Conservation (phyloP, 2,113 vertebrate species). For the Peucedramus taeniatus region DNA sequence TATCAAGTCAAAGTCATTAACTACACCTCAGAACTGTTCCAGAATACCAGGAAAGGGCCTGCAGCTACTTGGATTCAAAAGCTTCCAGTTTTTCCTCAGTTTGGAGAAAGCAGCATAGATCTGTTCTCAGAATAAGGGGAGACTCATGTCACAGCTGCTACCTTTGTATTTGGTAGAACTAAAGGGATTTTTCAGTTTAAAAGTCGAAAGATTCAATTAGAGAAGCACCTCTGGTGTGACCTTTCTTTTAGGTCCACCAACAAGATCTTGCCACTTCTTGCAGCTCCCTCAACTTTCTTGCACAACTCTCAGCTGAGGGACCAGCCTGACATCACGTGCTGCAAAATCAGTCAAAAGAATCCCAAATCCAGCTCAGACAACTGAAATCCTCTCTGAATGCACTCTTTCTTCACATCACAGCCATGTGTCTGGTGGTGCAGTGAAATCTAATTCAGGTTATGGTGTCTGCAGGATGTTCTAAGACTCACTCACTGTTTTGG, state of each 20-base stretch:
- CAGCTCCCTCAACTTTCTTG: not conserved
- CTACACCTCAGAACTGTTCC: not conserved
- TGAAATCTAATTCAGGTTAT: not conserved
- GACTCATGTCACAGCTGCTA: not conserved
- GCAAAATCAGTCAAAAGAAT: not conserved
- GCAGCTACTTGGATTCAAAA: not conserved
- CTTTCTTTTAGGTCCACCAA: not conserved
- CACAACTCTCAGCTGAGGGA: not conserved
- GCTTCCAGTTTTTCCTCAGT: not conserved
- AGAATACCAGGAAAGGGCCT: not conserved
- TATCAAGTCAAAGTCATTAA: not conserved
- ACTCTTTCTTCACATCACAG: not conserved
- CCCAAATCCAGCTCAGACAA: not conserved
- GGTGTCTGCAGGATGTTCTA: not conserved
- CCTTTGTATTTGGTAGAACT: not conserved
- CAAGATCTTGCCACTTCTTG: not conserved
- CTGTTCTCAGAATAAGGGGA: not conserved
- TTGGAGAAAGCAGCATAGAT: not conserved
- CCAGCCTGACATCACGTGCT: rapidly evolving
- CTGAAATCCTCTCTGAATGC: not conserved
- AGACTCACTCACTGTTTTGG: not conserved
- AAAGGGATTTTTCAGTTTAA: not conserved
- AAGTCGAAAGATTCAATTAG: not conserved
- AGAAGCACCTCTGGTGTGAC: not conserved
- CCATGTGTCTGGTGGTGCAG: not conserved